Evolutionary conservation across 1,140 invertebrate genomes (phyloP).

Genomic region (Microplitis demolitor): DNA sequence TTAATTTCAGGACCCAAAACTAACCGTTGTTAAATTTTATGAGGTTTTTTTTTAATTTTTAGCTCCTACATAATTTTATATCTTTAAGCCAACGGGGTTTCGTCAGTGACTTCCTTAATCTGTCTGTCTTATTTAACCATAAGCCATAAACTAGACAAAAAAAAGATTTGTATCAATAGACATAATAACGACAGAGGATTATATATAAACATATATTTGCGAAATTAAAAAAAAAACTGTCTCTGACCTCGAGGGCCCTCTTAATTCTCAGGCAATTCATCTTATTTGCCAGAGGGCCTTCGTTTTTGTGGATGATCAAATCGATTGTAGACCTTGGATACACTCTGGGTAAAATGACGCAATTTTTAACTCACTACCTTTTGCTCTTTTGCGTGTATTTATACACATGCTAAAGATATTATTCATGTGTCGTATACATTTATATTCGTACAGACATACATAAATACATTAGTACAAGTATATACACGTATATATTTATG

Average conservation of each 20-base stretch:
- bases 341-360: slow-evolving; percentile 15
- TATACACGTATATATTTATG: not conserved
- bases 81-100: too few relatives aligned
- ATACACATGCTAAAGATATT: too few relatives aligned
- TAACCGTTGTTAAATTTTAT: too few relatives aligned
- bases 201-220: not conserved
- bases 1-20: too few relatives aligned
- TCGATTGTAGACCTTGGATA: slow-evolving; percentile 26
- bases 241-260: not conserved
- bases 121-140: too few relatives aligned
- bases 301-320: slow-evolving; percentile 26
- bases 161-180: too few relatives aligned
- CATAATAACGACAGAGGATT: too few relatives aligned
- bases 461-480: not conserved
- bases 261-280: not conserved
- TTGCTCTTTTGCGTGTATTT: slow-evolving; percentile 11
- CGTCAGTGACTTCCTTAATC: too few relatives aligned
- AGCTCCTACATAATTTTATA: too few relatives aligned
- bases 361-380: slow-evolving; percentile 10
- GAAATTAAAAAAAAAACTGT: not conserved
- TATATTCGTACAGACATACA: not conserved
- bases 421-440: not conserved
- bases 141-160: too few relatives aligned
- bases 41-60: too few relatives aligned
- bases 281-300: slow-evolving; percentile 19